Base-by-base conservation (phyloP, 2,888 invertebrate species). In the Eupithecia inturbata region DNA sequence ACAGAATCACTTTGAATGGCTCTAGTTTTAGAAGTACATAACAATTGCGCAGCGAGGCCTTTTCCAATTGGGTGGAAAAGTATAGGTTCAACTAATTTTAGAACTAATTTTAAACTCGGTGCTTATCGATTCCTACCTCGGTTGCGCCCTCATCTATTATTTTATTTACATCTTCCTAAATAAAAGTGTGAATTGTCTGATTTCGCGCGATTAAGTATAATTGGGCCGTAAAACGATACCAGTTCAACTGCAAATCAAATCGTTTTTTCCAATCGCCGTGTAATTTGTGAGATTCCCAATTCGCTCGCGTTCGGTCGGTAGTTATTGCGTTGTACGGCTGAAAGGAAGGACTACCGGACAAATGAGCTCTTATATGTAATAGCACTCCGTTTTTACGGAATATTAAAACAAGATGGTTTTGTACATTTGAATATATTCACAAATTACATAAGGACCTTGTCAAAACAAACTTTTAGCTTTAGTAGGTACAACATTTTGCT, bases 331-430 rank as follows among this genome's bases (percentile, higher is more conserved):
- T 77, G 74, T 72, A 68, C 76, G 72, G 41, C 33, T 76, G 76
- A 79, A 76, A 72, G 70, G 71, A 71, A 72, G 74, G 77, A 76
- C 75, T 72, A 71, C 53, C 75, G 75, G 68, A 67, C 66, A 76
- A 77, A 80, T 78, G 80, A 78, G 78, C 69, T 77, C 62, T n/a
- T n/a, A n/a, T n/a, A n/a, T 67, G 71, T 74, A 76, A 75, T 76
- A 62, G 68, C 67, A 41, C 49, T 64, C 71, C 74, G 75, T 66
- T 68, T 79, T 78, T 72, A 63, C 68, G 74, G 67, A 74, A 69
- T 72, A 72, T 69, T 66, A 68, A 76, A 79, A 72, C 22, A 57
- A 72, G 31, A 63, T 71, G 67, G 68, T 45, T 68, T 68, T 67
- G 9, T 39, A 22, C 66, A 1, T 66, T 66, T n/a, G 36, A 36